Percentiles rank a stretch among this genome's conserved stretches.
phyloP scores from a whole-genome alignment of 2,113 vertebrate species.

The Carlito syrichta region DNA sequence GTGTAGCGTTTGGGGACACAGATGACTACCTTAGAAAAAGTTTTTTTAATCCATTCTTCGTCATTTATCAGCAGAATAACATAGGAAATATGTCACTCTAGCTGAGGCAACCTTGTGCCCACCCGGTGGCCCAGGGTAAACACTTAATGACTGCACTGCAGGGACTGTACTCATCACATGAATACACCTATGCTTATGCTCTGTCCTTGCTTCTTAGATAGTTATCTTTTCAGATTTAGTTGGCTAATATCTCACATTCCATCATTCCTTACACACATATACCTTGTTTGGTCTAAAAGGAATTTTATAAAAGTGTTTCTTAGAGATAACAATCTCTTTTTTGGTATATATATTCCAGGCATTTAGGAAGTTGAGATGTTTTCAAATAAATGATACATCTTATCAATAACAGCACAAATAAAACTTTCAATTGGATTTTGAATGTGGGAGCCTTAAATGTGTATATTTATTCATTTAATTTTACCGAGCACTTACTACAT shows the following conservation, averaged over 20 bases:
- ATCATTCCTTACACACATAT: not conserved
- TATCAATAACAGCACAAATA: not conserved
- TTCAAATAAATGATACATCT: not conserved
- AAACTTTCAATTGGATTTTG: no score
- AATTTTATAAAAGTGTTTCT: not conserved
- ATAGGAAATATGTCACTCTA: no score
- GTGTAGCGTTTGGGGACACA: no score
- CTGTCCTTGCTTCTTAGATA: not conserved
- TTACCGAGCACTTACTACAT: rapidly evolving
- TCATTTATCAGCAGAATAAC: not conserved
- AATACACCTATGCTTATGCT: not conserved
- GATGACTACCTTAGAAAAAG: not conserved
- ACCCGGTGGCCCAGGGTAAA: not conserved
- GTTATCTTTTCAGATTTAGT: not conserved
- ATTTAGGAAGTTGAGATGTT: not conserved
- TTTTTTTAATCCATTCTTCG: not conserved
- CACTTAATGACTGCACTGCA: not conserved
- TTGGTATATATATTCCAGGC: no score
- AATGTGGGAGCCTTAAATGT: not conserved
- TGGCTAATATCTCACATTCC: not conserved
- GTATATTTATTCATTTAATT: not conserved
- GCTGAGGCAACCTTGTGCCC: no score
- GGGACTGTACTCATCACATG: no score
- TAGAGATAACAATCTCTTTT: not conserved
- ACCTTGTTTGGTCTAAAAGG: not conserved